Evolutionary conservation across 2,113 vertebrate species (phyloP), one percentile per base, ranked within the genome.

Genomic region (Xenopus laevis): DNA sequence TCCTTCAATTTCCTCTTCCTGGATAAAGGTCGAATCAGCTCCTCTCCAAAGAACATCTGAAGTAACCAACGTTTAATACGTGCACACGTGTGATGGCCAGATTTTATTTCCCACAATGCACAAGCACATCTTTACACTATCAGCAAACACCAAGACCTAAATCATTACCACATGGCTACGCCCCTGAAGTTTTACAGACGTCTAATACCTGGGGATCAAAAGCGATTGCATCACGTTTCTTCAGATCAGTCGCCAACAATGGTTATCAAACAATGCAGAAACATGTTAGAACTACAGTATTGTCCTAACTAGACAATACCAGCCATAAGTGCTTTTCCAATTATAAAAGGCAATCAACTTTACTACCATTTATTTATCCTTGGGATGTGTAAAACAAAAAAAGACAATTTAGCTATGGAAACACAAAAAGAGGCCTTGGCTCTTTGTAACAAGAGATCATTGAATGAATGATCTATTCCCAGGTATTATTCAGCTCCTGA

Each of bases 111-210:
- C 82, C 77, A 79, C 79, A 84, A 75, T 68, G 81, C 74, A 81
- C 46, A 81, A 11, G 89, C 87, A 93, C 82, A 90, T 88, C 89
- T 91, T 89, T 91, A 84, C 90, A 89, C 89, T 91, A 92, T 91
- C 91, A 92, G 86, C 82, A 80, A 79, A 86, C 78, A 87, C 84
- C 85, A 69, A 88, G 81, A 72, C 88, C 85, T 79, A 91, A 95
- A 95, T 94, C 86, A 86, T 82, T 95, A 91, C 94, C 95, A 96
- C 91, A 93, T 95, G 95, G 83, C 85, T 84, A 81, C 7, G 46
- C 27, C 66, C 47, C 47, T 93, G 95, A 96, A 92, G 87, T 87
- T 86, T 93, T 86, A 87, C 95, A 98, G 92, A 96, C 95, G 94
- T 88, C 85, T 78, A 17, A 76, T 45, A 80, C 75, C 80, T 78